Evolutionary conservation across 1,140 invertebrate genomes (phyloP).

Genomic region (Cotesia chilonis): DNA sequence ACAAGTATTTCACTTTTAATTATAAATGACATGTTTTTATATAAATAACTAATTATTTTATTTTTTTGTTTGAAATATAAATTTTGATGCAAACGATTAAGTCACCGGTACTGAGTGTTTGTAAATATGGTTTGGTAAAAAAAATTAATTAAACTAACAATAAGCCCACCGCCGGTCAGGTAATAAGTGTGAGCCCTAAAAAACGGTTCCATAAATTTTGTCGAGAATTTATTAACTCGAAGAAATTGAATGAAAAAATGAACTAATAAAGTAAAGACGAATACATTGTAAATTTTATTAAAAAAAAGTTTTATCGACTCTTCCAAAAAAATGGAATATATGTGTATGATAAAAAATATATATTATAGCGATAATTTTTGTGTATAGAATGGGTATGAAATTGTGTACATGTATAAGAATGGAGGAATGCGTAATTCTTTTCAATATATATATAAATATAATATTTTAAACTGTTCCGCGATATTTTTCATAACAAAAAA

Average conservation of each 20-base stretch:
- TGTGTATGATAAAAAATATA: conserved; percentile 25
- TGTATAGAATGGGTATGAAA: conserved; percentile 12
- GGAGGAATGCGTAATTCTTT: conserved; percentile 1
- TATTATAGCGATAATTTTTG: conserved; percentile 13
- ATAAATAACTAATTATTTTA: not conserved
- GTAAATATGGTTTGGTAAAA: conserved; percentile 3
- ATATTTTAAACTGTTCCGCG: conserved; percentile 1
- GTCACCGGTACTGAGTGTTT: conserved; percentile 3
- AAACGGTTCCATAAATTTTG: not conserved
- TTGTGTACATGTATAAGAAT: conserved; percentile 19
- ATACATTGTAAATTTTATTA: conserved; percentile 2
- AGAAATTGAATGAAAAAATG: not conserved
- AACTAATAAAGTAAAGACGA: not conserved
- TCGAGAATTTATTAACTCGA: not conserved
- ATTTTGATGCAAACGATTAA: not conserved
- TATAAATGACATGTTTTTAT: no score
- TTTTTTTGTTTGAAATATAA: conserved; percentile 1
- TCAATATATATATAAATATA: not conserved
- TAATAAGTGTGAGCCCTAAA: not conserved
- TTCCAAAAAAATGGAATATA: conserved; percentile 9
- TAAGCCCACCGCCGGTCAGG: conserved; percentile 3
- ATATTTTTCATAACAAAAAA: not conserved
- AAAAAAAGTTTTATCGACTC: conserved; percentile 16
- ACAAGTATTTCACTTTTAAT: not conserved
- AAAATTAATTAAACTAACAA: no score